Evolutionary conservation across 2,113 vertebrate genomes (phyloP), one percentile per base, ranked within the genome.

Genomic region (Pelusios castaneus): DNA sequence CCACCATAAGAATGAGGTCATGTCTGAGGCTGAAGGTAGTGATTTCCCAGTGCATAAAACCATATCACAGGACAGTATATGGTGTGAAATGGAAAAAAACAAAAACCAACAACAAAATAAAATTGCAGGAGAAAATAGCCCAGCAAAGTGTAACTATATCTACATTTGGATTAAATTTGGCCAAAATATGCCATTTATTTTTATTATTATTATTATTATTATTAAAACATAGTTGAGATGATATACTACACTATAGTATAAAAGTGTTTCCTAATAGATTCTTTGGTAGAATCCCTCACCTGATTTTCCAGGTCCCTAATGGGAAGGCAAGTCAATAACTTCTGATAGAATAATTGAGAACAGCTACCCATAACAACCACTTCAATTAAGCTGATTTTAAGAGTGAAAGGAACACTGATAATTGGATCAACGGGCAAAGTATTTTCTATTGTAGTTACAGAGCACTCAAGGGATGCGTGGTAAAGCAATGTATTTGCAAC

Each of bases 261-360:
- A 41, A 75, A 27, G 22, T 75, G 38, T 43, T 19, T 70, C 41
- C 73, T 45, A 76, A 86, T 41, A 19, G 27, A 81, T 3, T 47
- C 17, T 4, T 41, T 77, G 77, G 60, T 4, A 88, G 77, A 92
- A 88, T 83, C 85, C 67, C 16, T 63, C 84, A 29, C 17, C 67
- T 79, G 51, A 84, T 29, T 92, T n/a, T 91, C 86, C 95, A 93
- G 84, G 91, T 89, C 52, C 31, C 38, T 52, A 85, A 6, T 9
- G 45, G 73, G 38, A 73, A 84, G 91, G 83, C 5, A 79, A 92
- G 84, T 52, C 91, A 91, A 91, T 95, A 95, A 93, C 95, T 91
- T 89, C 84, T 51, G 45, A 94, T n/a, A 55, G 6, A 91, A 82
- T 96, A 91, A 95, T 80, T 95, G 94, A 88, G 94, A 96, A 91